These are phyloP conservation scores for Melieria omissa DNA, from an alignment of 2,888 invertebrate species.

Conservation along the genomic window DNA sequence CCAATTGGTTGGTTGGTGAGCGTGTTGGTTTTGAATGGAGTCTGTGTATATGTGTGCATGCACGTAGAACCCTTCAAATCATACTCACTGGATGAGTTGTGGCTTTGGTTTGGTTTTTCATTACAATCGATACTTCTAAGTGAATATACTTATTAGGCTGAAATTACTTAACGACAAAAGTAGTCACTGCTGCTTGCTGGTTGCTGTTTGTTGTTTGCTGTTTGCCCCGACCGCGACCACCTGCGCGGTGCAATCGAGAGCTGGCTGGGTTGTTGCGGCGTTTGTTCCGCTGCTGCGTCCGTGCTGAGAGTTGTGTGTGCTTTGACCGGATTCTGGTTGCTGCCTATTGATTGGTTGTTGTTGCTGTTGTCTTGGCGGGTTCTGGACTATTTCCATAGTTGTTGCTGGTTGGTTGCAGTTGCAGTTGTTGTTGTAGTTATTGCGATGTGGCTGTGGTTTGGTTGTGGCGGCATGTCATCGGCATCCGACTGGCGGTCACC, in stretches of 20 bases:
- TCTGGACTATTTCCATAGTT: not conserved
- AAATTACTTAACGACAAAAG: slow-evolving; percentile 21
- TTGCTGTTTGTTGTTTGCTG: no score
- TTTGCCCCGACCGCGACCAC: no score
- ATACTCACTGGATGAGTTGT: no score
- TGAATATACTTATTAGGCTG: not conserved
- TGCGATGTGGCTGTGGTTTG: no score
- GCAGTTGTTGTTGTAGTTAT: no score
- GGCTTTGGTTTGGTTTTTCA: not conserved
- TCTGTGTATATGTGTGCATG: slow-evolving; percentile 1
- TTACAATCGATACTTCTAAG: not conserved
- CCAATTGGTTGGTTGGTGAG: not conserved
- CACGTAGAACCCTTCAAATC: no score
- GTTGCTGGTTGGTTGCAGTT: slow-evolving; percentile 2
- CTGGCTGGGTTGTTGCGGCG: not conserved
- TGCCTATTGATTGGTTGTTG: slow-evolving; percentile 15
- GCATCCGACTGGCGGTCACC: no score
- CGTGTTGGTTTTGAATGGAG: not conserved
- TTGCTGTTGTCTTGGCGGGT: slow-evolving; percentile 5
- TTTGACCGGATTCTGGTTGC: not conserved
- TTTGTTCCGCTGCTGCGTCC: not conserved
- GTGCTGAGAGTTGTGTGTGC: not conserved
- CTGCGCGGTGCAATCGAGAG: no score
- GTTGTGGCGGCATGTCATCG: no score
- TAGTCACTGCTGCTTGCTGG: no score